A percentile compares a stretch with the other conserved stretches of the same genome.
These are phyloP conservation scores for Calyptomena viridis DNA, from an alignment of 2,113 vertebrate species.

Conservation along the genomic window DNA sequence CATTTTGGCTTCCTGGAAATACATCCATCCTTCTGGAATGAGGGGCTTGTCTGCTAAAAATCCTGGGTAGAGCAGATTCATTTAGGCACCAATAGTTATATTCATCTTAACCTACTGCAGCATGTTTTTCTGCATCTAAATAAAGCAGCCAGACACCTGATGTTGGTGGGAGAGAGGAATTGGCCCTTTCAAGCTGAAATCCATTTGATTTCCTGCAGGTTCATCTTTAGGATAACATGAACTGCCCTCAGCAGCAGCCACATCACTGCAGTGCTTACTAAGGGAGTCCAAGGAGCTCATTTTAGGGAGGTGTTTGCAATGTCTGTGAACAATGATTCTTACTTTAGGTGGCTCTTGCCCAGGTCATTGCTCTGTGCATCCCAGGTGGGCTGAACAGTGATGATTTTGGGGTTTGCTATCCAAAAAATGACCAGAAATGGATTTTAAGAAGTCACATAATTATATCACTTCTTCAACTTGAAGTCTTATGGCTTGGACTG, in stretches of 20 bases:
- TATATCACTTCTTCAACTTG: background rate
- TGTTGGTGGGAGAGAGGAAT: background rate
- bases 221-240: background rate
- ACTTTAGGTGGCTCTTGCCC: background rate
- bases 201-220: background rate
- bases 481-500: background rate
- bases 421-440: background rate
- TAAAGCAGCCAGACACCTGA: background rate
- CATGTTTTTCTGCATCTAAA: background rate
- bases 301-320: background rate
- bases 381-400: background rate
- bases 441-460: background rate
- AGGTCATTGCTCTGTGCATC: rapidly evolving
- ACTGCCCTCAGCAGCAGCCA: background rate
- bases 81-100: background rate
- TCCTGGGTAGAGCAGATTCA: background rate
- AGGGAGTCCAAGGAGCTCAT: background rate
- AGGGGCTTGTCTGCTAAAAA: background rate
- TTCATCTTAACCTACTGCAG: too few relatives aligned
- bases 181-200: background rate
- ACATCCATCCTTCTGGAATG: background rate
- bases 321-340: background rate
- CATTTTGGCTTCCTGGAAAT: background rate
- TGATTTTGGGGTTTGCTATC: background rate
- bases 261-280: background rate